A percentile compares a stretch with the other conserved stretches of the same genome.
Conservation (phyloP, 2,888 invertebrate species). For the Caenorhabditis doughertyi region DNA sequence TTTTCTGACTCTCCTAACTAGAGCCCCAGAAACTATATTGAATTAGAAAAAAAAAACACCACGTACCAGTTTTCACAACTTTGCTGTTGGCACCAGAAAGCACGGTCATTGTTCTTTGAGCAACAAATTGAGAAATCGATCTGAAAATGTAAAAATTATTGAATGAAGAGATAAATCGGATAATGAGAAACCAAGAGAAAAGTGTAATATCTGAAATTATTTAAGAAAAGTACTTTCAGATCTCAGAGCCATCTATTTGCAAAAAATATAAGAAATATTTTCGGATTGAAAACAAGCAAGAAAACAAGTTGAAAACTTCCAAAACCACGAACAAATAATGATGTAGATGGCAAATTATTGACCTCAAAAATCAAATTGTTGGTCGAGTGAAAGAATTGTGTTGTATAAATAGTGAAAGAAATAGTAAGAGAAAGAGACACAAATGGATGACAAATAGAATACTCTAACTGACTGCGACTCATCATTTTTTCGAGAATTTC, state of each 20-base stretch:
- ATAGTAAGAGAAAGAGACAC: neutral
- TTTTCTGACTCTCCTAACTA: no score
- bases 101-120: constrained; percentile 22
- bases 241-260: no score
- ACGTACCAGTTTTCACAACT: constrained; percentile 44
- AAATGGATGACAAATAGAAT: constrained; percentile 29
- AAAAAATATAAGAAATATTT: no score
- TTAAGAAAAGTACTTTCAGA: no score
- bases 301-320: no score
- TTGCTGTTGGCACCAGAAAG: constrained; percentile 41
- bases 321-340: no score
- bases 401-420: constrained; percentile 5
- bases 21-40: no score
- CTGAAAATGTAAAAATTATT: constrained; percentile 1
- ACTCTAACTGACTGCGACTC: constrained; percentile 14
- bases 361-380: neutral
- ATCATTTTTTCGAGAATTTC: neutral
- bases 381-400: constrained; percentile 9
- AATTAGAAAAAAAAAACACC: no score
- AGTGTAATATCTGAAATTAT: no score
- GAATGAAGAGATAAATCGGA: neutral
- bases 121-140: neutral
- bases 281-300: no score
- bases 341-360: neutral
- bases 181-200: no score